Conservation (phyloP, 2,888 invertebrate species). For the Elegia similella region DNA sequence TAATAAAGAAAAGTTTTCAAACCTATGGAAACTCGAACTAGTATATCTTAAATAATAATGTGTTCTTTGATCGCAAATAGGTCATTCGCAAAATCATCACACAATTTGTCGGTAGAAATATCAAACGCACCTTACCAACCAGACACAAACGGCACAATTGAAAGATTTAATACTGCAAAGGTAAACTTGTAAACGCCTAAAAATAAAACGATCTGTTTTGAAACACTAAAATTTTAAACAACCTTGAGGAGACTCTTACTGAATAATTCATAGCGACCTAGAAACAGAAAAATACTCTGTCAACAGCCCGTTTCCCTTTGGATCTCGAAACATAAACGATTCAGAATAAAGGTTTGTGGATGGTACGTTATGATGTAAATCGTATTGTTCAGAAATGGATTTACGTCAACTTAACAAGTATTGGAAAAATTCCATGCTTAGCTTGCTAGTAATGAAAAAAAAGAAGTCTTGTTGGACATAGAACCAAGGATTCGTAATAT, state of each 20-base stretch:
- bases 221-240: neutral
- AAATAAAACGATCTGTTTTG: neutral
- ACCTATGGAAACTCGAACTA: too few species aligned
- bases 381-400: neutral
- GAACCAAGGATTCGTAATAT: too few species aligned
- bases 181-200: neutral
- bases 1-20: too few species aligned
- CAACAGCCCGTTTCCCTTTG: constrained; percentile 2
- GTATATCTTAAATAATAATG: too few species aligned
- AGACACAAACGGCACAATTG: neutral
- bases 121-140: neutral
- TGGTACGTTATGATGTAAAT: neutral
- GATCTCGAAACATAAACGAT: neutral
- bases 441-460: too few species aligned
- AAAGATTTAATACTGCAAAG: neutral
- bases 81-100: neutral
- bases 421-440: too few species aligned
- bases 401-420: too few species aligned
- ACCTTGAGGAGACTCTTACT: neutral
- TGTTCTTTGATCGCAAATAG: too few species aligned
- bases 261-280: constrained; percentile 13
- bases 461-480: too few species aligned
- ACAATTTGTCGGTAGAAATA: neutral
- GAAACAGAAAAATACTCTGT: constrained; percentile 2
- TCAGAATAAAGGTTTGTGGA: neutral